Base-by-base conservation (phyloP, 2,888 invertebrate genomes). In the Tetrapedia diversipes region DNA sequence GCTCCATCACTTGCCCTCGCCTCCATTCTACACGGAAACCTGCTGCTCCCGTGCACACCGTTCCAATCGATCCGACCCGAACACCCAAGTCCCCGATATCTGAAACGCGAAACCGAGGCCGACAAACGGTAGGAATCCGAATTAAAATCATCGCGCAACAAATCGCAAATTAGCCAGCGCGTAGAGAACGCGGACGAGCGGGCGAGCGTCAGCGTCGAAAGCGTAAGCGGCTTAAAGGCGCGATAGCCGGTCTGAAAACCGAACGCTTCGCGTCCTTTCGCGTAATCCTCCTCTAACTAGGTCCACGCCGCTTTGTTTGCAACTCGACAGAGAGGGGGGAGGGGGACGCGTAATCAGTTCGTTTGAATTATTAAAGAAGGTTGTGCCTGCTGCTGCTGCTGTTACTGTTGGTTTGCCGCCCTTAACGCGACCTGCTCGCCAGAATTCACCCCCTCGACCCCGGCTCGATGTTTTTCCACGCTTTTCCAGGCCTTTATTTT, bases 221-320 rank as follows among this genome's bases (percentile, higher is more conserved):
- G 22, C 54, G 60, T 77, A 74, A 77, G 67, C 83, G 61, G 83
- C 84, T 84, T 82, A 80, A 70, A 75, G 76, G 60, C 65, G 71
- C 78, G n/a, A 39, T 10, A 45, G 59, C 61, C 79, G 61, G 64
- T 34, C 61, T 75, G 80, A 82, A 83, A 83, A 81, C 77, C 73
- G 76, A 63, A 78, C 72, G 77, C 76, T 66, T 8, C 37, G 19
- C 27, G n/a, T 34, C 64, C 71, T n/a, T n/a, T n/a, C n/a, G n/a
- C 64, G 45, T 78, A 81, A 84, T 80, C 79, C 78, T 63, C 32
- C 53, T 67, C 63, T 78, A 77, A 77, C 77, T 64, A 49, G 70
- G 76, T 56, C 69, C 63, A 24, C 65, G 61, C n/a, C 34, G 71
- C 34, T 37, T 34, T n/a, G n/a, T n/a, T 37, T 60, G 43, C 60